Conservation (phyloP, 2,888 invertebrate species). For the Caenorhabditis afra region DNA sequence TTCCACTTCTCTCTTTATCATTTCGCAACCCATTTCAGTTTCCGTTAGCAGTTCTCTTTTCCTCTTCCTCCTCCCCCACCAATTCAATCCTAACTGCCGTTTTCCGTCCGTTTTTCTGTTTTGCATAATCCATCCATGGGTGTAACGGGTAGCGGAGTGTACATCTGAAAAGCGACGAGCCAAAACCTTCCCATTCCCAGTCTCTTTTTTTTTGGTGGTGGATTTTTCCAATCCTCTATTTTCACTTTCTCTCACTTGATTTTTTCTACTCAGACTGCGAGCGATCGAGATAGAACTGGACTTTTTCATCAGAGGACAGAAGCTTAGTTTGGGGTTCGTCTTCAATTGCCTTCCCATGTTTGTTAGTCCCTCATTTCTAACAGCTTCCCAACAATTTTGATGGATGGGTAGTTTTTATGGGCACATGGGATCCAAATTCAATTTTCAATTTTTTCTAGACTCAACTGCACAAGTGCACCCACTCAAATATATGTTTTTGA, state of each 20-base stretch:
- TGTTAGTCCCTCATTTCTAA: background rate
- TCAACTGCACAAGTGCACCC: constrained; percentile 32
- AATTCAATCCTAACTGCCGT: background rate
- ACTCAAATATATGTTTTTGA: constrained; percentile 16
- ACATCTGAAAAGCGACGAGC: background rate
- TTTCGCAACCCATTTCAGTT: background rate
- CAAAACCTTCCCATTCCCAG: constrained; percentile 8
- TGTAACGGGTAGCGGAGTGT: background rate
- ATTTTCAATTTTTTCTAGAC: constrained; percentile 39
- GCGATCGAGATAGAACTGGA: too few species aligned
- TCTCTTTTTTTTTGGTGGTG: too few species aligned
- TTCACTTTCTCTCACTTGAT: background rate
- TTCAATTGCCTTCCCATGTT: constrained; percentile 19
- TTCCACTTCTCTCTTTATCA: background rate
- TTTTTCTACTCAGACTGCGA: too few species aligned
- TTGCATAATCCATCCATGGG: constrained; percentile 19
- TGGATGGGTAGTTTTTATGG: constrained; percentile 46
- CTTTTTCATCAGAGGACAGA: too few species aligned
- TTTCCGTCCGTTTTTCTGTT: constrained; percentile 3
- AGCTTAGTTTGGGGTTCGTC: too few species aligned
- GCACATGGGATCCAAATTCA: constrained; percentile 34
- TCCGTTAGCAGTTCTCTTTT: constrained; percentile 13
- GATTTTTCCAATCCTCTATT: background rate
- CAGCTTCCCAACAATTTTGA: constrained; percentile 24
- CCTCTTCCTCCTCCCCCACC: background rate